Evolutionary conservation across 92 coral and sea anemone species (phyloP).

Genomic region (Siderastrea siderea): DNA sequence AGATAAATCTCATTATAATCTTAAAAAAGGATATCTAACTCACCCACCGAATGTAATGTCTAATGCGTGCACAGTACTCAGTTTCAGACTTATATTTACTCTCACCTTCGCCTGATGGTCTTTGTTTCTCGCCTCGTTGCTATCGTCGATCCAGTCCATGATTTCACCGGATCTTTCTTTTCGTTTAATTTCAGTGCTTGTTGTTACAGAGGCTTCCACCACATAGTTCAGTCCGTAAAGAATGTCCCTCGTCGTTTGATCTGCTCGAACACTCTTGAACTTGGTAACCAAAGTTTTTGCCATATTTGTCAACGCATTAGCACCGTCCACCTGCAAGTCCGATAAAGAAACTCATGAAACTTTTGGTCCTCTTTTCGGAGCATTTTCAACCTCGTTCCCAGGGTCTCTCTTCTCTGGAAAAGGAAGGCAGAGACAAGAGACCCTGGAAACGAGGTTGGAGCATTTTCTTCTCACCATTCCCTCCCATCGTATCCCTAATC

Average conservation of each 20-base stretch:
- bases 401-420: no score
- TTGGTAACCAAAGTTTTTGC: constrained; percentile 60
- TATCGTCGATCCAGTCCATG: constrained; percentile 75
- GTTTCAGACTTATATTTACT: neutral
- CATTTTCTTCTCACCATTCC: no score
- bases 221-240: constrained; percentile 65
- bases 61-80: neutral
- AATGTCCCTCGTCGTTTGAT: constrained; percentile 51
- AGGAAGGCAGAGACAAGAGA: no score
- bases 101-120: constrained; percentile 64
- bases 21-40: no score
- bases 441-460: no score
- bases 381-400: no score
- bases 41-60: no score
- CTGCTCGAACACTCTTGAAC: constrained; percentile 45
- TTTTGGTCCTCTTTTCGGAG: no score
- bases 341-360: neutral
- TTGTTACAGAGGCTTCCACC: constrained; percentile 60
- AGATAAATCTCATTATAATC: no score
- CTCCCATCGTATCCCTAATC: no score
- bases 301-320: constrained; percentile 66
- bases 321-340: constrained; percentile 60
- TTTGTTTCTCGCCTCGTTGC: constrained; percentile 59
- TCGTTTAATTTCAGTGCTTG: constrained; percentile 42
- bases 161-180: constrained; percentile 36